phyloP scores from a whole-genome alignment of 2,797 vertebrate species.

The Alcedo quadribrachys region DNA sequence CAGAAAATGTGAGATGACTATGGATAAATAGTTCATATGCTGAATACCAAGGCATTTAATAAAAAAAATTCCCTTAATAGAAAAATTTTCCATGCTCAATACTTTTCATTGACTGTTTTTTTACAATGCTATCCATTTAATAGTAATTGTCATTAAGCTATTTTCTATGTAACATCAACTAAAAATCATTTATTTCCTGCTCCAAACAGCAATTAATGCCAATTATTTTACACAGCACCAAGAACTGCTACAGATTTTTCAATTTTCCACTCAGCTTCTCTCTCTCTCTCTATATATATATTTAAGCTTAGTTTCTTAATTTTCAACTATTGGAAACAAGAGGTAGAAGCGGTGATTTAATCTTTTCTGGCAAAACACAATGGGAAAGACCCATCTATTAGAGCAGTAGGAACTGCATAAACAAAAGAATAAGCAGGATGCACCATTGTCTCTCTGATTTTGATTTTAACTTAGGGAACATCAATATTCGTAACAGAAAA shows the following conservation, averaged over 20 bases:
- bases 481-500: background rate
- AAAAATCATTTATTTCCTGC: constrained; percentile 79
- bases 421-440: background rate
- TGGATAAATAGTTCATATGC: constrained; percentile 5
- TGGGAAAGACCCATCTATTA: background rate
- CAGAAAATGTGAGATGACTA: constrained; percentile 2
- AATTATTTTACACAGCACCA: constrained; percentile 75
- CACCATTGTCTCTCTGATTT: background rate
- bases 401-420: background rate
- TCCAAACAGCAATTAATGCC: constrained; percentile 80
- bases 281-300: constrained; percentile 46
- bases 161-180: constrained; percentile 76
- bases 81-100: constrained; percentile 61
- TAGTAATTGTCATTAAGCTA: constrained; percentile 77
- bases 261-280: constrained; percentile 74
- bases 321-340: constrained; percentile 28
- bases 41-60: constrained; percentile 33
- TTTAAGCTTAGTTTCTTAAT: constrained; percentile 8
- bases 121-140: constrained; percentile 74
- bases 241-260: constrained; percentile 64
- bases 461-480: background rate
- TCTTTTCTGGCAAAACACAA: background rate
- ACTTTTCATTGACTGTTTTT: constrained; percentile 71
- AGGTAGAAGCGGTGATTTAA: background rate
- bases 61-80: constrained; percentile 39